These are phyloP conservation scores for Isichthys henryi DNA, from an alignment of 2,113 vertebrate genomes.

Conservation along the genomic window DNA sequence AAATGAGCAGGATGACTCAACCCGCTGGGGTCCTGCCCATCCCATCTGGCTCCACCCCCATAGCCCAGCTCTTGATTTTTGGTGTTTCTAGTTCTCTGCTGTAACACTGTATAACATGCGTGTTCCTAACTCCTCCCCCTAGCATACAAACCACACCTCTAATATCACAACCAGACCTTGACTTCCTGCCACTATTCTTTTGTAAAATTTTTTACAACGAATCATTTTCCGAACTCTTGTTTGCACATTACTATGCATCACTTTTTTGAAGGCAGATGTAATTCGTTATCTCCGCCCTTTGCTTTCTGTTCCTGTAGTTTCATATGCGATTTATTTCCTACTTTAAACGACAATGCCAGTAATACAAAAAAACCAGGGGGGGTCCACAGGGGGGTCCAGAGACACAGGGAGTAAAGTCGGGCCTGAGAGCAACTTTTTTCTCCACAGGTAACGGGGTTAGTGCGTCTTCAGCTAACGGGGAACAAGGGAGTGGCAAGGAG, in stretches of 20 bases:
- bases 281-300: background rate
- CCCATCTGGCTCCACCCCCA: background rate
- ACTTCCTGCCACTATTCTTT: background rate
- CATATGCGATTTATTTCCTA: background rate
- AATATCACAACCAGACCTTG: background rate
- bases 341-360: background rate
- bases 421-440: constrained; percentile 18
- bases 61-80: background rate
- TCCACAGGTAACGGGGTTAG: constrained; percentile 78
- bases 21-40: background rate
- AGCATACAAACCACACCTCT: background rate
- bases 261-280: background rate
- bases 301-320: background rate
- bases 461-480: constrained; percentile 76
- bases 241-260: background rate
- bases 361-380: background rate
- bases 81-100: background rate
- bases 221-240: background rate
- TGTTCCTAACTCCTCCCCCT: background rate
- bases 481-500: constrained; percentile 60
- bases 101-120: background rate
- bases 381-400: background rate
- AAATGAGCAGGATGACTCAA: background rate
- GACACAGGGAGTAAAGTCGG: background rate
- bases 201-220: too few relatives aligned